These are phyloP conservation scores for Coleophora deauratella DNA, from an alignment of 2,888 invertebrate species.

Conservation along the genomic window DNA sequence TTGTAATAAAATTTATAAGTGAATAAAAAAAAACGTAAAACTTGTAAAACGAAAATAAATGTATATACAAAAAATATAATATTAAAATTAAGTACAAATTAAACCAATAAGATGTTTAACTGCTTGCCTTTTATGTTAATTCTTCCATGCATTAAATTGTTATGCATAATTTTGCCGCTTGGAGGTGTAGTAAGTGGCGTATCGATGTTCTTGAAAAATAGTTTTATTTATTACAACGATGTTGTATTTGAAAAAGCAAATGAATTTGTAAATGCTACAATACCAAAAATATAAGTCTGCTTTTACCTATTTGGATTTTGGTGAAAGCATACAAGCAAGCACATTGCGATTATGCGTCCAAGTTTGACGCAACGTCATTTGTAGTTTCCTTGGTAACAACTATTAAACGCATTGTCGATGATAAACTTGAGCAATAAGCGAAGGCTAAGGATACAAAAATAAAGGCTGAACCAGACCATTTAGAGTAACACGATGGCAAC, in stretches of 20 bases:
- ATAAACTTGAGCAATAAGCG: too few relatives aligned
- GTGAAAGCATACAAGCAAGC: not conserved
- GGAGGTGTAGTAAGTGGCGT: slow-evolving; percentile 32
- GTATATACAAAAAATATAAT: not conserved
- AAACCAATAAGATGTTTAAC: slow-evolving; percentile 26
- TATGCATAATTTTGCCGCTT: slow-evolving; percentile 41
- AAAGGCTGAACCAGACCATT: too few relatives aligned
- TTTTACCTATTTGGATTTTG: not conserved
- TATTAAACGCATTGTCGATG: too few relatives aligned
- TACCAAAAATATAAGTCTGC: too few relatives aligned
- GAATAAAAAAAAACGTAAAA: not conserved
- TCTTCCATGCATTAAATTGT: slow-evolving; percentile 38
- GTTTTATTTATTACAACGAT: slow-evolving; percentile 15
- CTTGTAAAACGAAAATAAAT: not conserved
- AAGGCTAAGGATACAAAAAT: too few relatives aligned
- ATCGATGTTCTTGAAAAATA: slow-evolving; percentile 29
- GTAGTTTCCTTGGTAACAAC: too few relatives aligned
- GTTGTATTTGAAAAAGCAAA: not conserved
- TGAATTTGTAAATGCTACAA: not conserved
- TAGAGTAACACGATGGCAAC: slow-evolving; percentile 52
- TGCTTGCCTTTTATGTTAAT: slow-evolving; percentile 27
- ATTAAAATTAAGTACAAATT: not conserved
- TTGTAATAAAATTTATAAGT: not conserved
- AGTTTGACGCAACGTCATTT: not conserved
- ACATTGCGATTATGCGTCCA: too few relatives aligned